These are phyloP conservation scores for Bicyclus anynana DNA, from an alignment of 1,140 invertebrate genomes.

Conservation along the genomic window DNA sequence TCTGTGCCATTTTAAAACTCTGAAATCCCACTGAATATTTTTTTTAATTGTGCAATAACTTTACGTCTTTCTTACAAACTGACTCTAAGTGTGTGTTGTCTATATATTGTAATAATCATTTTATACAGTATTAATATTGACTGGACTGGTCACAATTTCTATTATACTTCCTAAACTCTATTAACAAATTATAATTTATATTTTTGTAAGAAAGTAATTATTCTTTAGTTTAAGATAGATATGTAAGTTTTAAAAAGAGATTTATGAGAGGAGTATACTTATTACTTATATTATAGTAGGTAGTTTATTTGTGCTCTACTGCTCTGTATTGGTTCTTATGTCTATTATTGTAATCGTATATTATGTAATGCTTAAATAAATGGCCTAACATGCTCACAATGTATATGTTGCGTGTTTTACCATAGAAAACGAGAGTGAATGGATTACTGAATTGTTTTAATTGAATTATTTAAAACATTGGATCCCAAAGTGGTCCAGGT, in stretches of 20 bases:
- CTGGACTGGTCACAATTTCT: neutral
- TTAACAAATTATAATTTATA: slow-evolving; percentile 20
- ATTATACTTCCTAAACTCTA: slow-evolving; percentile 11
- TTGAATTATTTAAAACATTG: neutral
- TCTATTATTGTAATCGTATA: neutral
- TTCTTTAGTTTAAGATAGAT: slow-evolving; percentile 12
- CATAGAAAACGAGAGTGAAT: neutral
- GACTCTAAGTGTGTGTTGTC: slow-evolving; percentile 13
- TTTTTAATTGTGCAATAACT: slow-evolving; percentile 27
- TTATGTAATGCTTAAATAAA: slow-evolving; percentile 6
- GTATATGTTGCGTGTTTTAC: slow-evolving; percentile 10
- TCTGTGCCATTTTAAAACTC: slow-evolving; percentile 21
- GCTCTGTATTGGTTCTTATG: neutral
- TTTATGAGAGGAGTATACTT: slow-evolving; percentile 15
- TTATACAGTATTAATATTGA: slow-evolving; percentile 28
- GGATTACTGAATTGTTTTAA: neutral
- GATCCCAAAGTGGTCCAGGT: too few species aligned
- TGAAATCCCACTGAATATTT: slow-evolving; percentile 14
- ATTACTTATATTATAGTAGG: slow-evolving; percentile 1
- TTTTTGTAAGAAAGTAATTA: slow-evolving; percentile 20
- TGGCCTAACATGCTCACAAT: slow-evolving; percentile 30
- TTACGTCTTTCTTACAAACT: slow-evolving; percentile 9
- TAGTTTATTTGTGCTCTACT: slow-evolving; percentile 19
- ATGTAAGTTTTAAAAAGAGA: slow-evolving; percentile 19
- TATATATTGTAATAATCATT: neutral